Evolutionary conservation across 2,888 invertebrate genomes (phyloP).

Genomic region (Antheraea yamamai): DNA sequence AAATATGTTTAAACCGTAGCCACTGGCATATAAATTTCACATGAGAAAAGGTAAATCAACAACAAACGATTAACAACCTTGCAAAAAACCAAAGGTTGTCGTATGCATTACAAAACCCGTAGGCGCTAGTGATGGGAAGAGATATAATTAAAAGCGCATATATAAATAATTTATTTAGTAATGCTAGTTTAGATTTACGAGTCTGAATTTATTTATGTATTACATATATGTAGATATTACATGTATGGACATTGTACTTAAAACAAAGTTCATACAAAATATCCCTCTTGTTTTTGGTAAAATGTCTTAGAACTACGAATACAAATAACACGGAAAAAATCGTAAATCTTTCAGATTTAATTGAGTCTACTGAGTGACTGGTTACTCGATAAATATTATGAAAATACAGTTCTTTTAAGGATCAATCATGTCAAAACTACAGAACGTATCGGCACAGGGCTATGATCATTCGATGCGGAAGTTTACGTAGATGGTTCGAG

Average conservation of each 20-base stretch:
- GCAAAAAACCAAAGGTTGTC: constrained; percentile 29
- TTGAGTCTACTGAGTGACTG: too few species aligned
- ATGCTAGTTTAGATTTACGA: background rate
- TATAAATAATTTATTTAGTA: background rate
- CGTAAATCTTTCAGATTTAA: too few species aligned
- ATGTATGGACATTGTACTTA: background rate
- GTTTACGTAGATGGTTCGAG: too few species aligned
- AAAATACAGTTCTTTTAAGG: too few species aligned
- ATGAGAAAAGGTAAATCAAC: constrained; percentile 26
- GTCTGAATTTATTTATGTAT: background rate
- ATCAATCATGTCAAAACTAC: too few species aligned
- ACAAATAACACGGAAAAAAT: too few species aligned
- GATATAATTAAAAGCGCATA: background rate
- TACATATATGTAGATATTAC: background rate
- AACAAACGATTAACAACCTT: constrained; percentile 28
- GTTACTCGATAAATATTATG: too few species aligned
- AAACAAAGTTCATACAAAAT: background rate
- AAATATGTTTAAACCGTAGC: background rate
- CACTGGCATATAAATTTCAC: background rate
- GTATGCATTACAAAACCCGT: constrained; percentile 34
- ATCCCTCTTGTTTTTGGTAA: too few species aligned
- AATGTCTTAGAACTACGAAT: too few species aligned
- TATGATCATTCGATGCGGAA: too few species aligned
- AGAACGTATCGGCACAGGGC: too few species aligned
- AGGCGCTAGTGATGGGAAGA: background rate